Evolutionary conservation across 2,888 invertebrate genomes (phyloP), one percentile per base, ranked within the genome.

Genomic region (Gandaritis pyraliata): DNA sequence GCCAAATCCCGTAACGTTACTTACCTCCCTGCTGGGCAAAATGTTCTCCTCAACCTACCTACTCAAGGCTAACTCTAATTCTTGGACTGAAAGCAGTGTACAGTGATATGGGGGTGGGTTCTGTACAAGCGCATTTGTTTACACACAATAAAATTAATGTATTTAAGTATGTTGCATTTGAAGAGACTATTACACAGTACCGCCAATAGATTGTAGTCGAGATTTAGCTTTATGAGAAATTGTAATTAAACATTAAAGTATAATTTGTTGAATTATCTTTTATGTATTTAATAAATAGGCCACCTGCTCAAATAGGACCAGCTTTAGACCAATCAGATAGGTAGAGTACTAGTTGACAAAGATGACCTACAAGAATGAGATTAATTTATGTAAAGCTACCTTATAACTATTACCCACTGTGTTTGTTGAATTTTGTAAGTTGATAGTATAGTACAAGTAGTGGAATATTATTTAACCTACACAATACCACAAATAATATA

Each of bases 1-100:
- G 95, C 98, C 15, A 96, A 97, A 85, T 97, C 99, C 2, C 95
- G 99, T 80, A 98, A 98, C 85, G 97, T 99, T 66, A 94, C 97
- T 36, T 99, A 99, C 89, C 93, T 99, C 75, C 99, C 99, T 6
- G 93, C 95, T 66, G 97, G 97, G 58, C 97, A 98, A 87, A 95
- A 95, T 85, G 95, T 97, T 59, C 93, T 98, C 51, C 88, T 98
- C 71, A 96, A 95, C 82, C 93, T 97, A 64, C 96, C 96, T 29
- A 89, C 94, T 66, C 93, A 93, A 72, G 85, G 88, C 73, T 90
- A 86, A 84, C 51, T 63, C 45, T 49, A 57, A 56, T 48, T 55
- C 52, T 61, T 46, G 52, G 63, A 65, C 61, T 60, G 45, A 61
- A 43, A 55, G 61, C 58, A 64, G 69, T 70, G 66, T 78, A 80